These are phyloP conservation scores for Noctua janthe DNA, from an alignment of 2,888 invertebrate genomes.

Conservation along the genomic window DNA sequence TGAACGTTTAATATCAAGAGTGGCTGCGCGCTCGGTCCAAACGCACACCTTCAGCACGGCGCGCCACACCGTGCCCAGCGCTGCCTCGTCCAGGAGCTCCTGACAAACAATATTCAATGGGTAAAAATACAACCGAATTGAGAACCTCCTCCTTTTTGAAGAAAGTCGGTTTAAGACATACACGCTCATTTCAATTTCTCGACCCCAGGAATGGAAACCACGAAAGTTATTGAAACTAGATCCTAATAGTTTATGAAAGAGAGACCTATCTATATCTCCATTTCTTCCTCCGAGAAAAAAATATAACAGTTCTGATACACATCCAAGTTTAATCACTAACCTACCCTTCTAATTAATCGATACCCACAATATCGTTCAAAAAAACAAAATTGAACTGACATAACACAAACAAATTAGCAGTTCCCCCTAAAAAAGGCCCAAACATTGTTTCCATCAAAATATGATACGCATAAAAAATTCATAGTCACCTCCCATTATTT, in stretches of 20 bases:
- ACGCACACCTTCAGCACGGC: constrained; percentile 76
- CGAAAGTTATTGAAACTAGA: too few species aligned
- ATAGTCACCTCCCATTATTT: constrained; percentile 65
- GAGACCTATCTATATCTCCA: too few species aligned
- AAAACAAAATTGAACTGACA: constrained; percentile 3
- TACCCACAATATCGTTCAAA: not conserved
- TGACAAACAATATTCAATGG: constrained; percentile 69
- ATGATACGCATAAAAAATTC: constrained; percentile 60
- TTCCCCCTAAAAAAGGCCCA: constrained; percentile 6
- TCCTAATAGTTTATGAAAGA: too few species aligned
- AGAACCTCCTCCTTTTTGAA: too few species aligned
- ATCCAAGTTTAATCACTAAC: too few species aligned
- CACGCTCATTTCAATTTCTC: too few species aligned
- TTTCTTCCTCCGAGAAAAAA: too few species aligned
- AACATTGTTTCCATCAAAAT: constrained; percentile 46
- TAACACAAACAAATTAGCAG: constrained; percentile 24
- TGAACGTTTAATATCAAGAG: not conserved
- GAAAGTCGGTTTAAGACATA: too few species aligned
- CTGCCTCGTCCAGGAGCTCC: constrained; percentile 95
- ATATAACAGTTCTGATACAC: too few species aligned
- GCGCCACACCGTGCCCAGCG: constrained; percentile 93
- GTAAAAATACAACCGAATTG: too few species aligned
- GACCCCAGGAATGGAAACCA: too few species aligned
- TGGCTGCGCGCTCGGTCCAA: constrained; percentile 86
- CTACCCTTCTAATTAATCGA: constrained; percentile 3